Base-by-base conservation (phyloP, 53 echinoderm and acorn worm genomes). In the Arbacia lixula region DNA sequence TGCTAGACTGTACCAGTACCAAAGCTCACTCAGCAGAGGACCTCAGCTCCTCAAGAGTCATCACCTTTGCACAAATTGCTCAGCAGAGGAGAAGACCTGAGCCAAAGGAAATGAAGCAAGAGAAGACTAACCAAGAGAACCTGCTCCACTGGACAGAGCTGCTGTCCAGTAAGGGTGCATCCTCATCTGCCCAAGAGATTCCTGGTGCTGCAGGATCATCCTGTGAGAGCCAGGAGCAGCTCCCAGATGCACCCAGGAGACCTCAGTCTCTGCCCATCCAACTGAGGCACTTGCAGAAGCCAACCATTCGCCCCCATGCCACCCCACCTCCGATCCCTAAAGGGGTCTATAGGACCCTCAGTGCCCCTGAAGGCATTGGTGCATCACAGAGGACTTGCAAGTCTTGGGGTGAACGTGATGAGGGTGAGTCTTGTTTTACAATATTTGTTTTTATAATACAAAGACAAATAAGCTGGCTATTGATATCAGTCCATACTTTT, bases 191-290 rank as follows among this genome's bases (percentile, higher is more conserved):
- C 0, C 82, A 81, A 61, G 83, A 86, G 29, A 76, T 76, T 27
- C 86, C 63, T 36, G 65, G 86, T 5, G n/a, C n/a, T n/a, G 42
- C 56, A 57, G 53, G 66, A 11, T 35, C 66, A 30, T 52, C 46
- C 6, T 68, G 51, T 16, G 26, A 54, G 52, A 71, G 66, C 28
- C 34, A 50, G 16, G 42, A 39, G 16, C 62, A 83, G 29, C 80
- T 57, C 33, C 64, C 83, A 5, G 91, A 90, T 66, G 76, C 73
- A 2, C 88, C 89, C 21, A 89, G 91, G 71, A 88, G 99, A 60
- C 99, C 99, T 10, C 94, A 95, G 37, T 98, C 94, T 22, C 78
- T 99, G 31, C 99, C 94, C 6, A 92, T 99, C 46, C 94, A 92
- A 85, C 86, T 99, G 43, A 85, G 99, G 71, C 95, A 92, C 77